A percentile compares a stretch with the other conserved stretches of the same genome.
phyloP scores from a whole-genome alignment of 2,888 invertebrate species.

The Cryptocephalus primarius region DNA sequence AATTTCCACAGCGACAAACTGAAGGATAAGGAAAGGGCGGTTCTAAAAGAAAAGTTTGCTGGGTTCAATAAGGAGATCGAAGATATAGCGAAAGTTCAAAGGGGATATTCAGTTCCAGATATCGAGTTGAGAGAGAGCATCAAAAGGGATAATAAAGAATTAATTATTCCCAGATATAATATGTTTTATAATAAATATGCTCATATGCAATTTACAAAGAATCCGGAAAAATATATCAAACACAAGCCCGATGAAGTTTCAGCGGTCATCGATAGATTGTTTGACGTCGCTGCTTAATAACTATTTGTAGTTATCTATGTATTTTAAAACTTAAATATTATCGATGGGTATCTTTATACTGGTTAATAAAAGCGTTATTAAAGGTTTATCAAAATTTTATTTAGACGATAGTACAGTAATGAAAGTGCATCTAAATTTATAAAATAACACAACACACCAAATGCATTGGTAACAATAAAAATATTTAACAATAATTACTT shows the following conservation, averaged over 20 bases:
- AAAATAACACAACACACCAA: no score
- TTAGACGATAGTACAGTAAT: no score
- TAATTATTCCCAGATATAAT: conserved; percentile 76
- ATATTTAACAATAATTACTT: no score
- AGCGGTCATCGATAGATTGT: conserved; percentile 77
- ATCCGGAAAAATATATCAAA: conserved; percentile 87
- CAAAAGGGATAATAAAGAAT: conserved; percentile 81
- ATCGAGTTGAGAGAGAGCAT: conserved; percentile 77
- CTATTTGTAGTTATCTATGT: not conserved
- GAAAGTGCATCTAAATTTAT: no score
- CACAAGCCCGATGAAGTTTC: conserved; percentile 79
- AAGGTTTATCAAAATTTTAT: no score
- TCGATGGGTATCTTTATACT: no score
- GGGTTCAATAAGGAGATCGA: conserved; percentile 95
- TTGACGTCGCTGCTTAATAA: conserved; percentile 74
- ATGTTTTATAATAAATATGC: conserved; percentile 68
- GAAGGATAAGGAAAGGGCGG: conserved; percentile 75
- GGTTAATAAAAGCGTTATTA: no score
- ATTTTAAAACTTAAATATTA: not conserved
- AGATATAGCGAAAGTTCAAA: conserved; percentile 73
- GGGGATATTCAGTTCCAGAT: conserved; percentile 89
- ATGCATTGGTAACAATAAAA: no score
- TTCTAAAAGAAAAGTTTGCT: conserved; percentile 81
- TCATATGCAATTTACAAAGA: conserved; percentile 76
- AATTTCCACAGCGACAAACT: conserved; percentile 54